Base-by-base conservation (phyloP, 2,797 vertebrate species). In the Oreochromis mossambicus region DNA sequence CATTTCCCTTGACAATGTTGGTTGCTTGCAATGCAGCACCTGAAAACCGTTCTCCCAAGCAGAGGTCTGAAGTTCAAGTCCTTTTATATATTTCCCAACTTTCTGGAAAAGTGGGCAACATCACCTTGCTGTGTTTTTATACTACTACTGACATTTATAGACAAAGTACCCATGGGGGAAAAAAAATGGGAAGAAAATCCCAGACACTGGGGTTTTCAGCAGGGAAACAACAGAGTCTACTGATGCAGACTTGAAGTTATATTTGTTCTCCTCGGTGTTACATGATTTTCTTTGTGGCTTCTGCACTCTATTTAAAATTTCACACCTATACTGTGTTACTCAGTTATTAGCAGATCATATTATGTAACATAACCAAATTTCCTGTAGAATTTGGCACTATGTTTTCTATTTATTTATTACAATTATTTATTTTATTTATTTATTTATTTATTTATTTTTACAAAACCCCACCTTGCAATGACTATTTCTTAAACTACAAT, bases 11-110 rank as follows among this genome's bases (percentile, higher is more conserved):
- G 85, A 92, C 91, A 83, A 75, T 14, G 73, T 14, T 32, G 80
- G 88, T 84, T 87, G 83, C 87, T 90, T 81, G 81, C 77, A 68
- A 51, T 46, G 83, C 91, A 87, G 80, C 83, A 70, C 88, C 90
- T 92, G 82, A 90, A 87, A 89, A 78, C 80, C 82, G 88, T 87
- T 93, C 89, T 78, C 85, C 81, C 78, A 86, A 13, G 8, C 81
- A 86, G 73, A 86, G 87, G 90, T 90, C 83, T 73, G 6, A 41
- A 83, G 89, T 85, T 92, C 88, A 91, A 66, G 81, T 85, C 85
- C 83, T 87, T 77, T 78, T 66, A 58, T 82, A 87, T 81, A 46
- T 61, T 85, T 3, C 12, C 7, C 55, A 93, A 91, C 85, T 92
- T 92, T 92, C 81, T 26, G 41, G 70, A 68, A 80, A 83, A 84